These are phyloP conservation scores for Bombus ignitus DNA, from an alignment of 1,140 invertebrate genomes.

Conservation along the genomic window DNA sequence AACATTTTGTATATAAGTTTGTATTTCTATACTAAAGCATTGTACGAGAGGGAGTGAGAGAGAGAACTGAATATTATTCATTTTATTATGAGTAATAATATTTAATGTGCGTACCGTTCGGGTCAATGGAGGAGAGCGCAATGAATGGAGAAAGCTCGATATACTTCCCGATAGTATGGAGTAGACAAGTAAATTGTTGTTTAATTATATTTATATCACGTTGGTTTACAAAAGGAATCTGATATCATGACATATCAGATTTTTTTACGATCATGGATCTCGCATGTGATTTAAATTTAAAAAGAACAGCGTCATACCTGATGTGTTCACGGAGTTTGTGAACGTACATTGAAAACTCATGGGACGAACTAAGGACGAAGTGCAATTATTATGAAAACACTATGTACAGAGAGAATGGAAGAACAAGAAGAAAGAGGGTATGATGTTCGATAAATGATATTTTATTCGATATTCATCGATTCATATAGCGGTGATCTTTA, in stretches of 20 bases:
- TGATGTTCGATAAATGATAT: constrained; percentile 40
- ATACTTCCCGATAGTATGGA: constrained; percentile 46
- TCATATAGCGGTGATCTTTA: constrained; percentile 43
- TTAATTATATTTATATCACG: constrained; percentile 55
- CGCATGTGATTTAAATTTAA: constrained; percentile 53
- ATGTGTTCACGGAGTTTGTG: constrained; percentile 25
- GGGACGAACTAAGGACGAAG: constrained; percentile 51
- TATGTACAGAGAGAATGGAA: background rate
- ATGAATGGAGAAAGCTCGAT: constrained; percentile 21
- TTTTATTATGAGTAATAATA: constrained; percentile 29
- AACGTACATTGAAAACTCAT: constrained; percentile 21
- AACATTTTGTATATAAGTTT: constrained; percentile 63
- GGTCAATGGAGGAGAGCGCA: background rate
- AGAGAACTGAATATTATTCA: constrained; percentile 47
- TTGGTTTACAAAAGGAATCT: constrained; percentile 64
- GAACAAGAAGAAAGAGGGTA: background rate
- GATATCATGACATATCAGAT: constrained; percentile 80
- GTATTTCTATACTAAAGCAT: constrained; percentile 52
- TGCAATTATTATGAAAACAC: constrained; percentile 56
- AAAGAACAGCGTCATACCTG: constrained; percentile 33
- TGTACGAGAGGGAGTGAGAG: constrained; percentile 31
- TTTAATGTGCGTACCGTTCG: constrained; percentile 34
- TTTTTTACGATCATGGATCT: constrained; percentile 47
- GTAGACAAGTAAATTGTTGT: constrained; percentile 50
- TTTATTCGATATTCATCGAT: constrained; percentile 45